Percentiles rank a stretch among this genome's conserved stretches.
Conservation (phyloP, 2,113 vertebrate genomes). For the Quiscalus mexicanus region DNA sequence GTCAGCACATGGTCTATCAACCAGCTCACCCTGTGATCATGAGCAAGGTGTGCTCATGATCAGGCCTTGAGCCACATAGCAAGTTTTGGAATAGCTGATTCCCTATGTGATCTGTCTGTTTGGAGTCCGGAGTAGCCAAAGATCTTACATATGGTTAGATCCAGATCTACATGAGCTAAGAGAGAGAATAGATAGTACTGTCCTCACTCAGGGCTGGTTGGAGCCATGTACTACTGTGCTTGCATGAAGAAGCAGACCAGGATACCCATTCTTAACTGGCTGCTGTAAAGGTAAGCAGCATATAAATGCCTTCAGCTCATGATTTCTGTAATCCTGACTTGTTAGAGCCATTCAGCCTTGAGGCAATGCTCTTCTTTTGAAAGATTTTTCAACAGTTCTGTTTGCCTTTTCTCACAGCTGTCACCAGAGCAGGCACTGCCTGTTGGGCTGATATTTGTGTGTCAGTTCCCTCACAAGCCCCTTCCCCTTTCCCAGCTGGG, state of each 20-base stretch:
- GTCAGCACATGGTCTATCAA: neutral
- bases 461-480: neutral
- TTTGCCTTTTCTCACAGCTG: neutral
- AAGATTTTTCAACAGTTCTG: neutral
- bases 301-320: neutral
- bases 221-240: neutral
- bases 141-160: neutral
- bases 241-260: neutral
- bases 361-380: neutral
- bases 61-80: accelerated
- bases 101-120: neutral
- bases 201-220: neutral
- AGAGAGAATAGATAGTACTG: neutral
- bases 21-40: neutral
- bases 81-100: neutral
- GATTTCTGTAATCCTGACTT: neutral
- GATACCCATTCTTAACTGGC: neutral
- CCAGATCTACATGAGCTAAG: neutral
- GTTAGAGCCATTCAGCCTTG: neutral
- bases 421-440: neutral
- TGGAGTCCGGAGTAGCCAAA: neutral
- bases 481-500: accelerated
- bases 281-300: neutral
- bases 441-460: neutral
- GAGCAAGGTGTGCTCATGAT: neutral